phyloP scores from a whole-genome alignment of 2,888 invertebrate species.

The Linnaemya tessellans region DNA sequence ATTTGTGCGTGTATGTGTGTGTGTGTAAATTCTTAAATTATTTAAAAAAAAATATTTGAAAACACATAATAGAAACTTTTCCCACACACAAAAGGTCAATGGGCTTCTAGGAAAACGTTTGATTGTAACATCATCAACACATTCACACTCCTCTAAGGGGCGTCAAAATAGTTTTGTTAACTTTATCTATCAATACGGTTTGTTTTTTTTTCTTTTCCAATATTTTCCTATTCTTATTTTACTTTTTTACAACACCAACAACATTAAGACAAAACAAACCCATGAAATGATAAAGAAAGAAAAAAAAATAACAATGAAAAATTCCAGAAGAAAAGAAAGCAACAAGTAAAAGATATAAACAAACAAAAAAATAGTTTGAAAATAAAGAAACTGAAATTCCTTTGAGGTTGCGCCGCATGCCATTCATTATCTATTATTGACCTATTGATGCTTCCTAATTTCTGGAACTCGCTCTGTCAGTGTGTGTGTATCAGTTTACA shows the following conservation, averaged over 20 bases:
- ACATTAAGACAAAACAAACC: conserved; percentile 31
- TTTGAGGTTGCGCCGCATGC: conserved; percentile 70
- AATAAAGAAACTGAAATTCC: conserved; percentile 63
- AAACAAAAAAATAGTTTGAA: conserved; percentile 49
- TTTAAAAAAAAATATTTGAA: conserved; percentile 19
- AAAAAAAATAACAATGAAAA: conserved; percentile 25
- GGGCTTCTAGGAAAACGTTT: conserved; percentile 68
- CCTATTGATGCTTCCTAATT: conserved; percentile 79
- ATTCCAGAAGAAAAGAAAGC: conserved; percentile 32
- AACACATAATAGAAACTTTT: conserved; percentile 34
- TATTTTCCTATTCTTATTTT: conserved; percentile 32
- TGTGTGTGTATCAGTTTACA: conserved; percentile 69
- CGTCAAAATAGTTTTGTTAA: conserved; percentile 74
- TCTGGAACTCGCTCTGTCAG: conserved; percentile 75
- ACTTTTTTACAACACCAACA: conserved; percentile 29
- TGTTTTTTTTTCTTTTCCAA: conserved; percentile 58
- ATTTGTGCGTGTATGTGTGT: conserved; percentile 14
- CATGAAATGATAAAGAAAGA: conserved; percentile 41
- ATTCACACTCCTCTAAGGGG: conserved; percentile 71
- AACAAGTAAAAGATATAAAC: conserved; percentile 28
- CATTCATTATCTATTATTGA: conserved; percentile 73
- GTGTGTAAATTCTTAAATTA: conserved; percentile 9
- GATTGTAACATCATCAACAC: conserved; percentile 70
- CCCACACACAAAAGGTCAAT: conserved; percentile 72
- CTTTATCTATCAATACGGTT: conserved; percentile 70